These are phyloP conservation scores for Tanytarsus gracilentus DNA, from an alignment of 2,888 invertebrate species.

Conservation along the genomic window DNA sequence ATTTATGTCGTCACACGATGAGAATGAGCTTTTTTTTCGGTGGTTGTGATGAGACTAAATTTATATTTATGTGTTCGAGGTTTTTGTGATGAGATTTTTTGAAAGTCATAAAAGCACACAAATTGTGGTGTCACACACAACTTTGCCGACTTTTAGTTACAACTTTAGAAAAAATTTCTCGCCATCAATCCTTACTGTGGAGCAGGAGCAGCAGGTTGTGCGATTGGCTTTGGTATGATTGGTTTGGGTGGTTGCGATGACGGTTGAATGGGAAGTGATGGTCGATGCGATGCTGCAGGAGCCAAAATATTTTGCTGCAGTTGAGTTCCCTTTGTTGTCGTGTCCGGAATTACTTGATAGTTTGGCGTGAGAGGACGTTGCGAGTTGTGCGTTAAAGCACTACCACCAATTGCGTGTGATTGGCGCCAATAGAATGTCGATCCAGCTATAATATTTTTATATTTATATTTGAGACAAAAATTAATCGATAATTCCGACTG, in stretches of 20 bases:
- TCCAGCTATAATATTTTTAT: slow-evolving; percentile 27
- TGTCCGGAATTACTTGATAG: slow-evolving; percentile 33
- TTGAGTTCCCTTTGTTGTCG: slow-evolving; percentile 43
- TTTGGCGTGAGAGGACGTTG: slow-evolving; percentile 49
- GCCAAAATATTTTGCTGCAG: slow-evolving; percentile 50
- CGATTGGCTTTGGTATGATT: slow-evolving; percentile 36
- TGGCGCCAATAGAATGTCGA: slow-evolving; percentile 60
- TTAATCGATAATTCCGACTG: background rate
- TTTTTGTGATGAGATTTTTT: too few relatives aligned
- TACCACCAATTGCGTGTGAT: slow-evolving; percentile 64
- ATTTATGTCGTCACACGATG: too few relatives aligned
- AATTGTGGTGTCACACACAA: too few relatives aligned
- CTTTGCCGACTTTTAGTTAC: too few relatives aligned
- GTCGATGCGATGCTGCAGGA: slow-evolving; percentile 47
- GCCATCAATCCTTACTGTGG: slow-evolving; percentile 11
- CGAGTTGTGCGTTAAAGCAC: slow-evolving; percentile 44
- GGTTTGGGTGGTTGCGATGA: slow-evolving; percentile 33
- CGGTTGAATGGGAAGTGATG: slow-evolving; percentile 45
- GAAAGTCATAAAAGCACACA: too few relatives aligned
- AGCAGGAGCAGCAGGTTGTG: background rate
- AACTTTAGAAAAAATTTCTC: too few relatives aligned
- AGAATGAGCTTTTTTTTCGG: too few relatives aligned
- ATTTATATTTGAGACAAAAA: background rate
- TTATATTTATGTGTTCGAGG: too few relatives aligned
- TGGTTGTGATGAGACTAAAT: too few relatives aligned